A percentile compares a stretch with the other conserved stretches of the same genome.
Evolutionary conservation across 2,113 vertebrate species (phyloP).

Genomic region (Corythaixoides concolor): DNA sequence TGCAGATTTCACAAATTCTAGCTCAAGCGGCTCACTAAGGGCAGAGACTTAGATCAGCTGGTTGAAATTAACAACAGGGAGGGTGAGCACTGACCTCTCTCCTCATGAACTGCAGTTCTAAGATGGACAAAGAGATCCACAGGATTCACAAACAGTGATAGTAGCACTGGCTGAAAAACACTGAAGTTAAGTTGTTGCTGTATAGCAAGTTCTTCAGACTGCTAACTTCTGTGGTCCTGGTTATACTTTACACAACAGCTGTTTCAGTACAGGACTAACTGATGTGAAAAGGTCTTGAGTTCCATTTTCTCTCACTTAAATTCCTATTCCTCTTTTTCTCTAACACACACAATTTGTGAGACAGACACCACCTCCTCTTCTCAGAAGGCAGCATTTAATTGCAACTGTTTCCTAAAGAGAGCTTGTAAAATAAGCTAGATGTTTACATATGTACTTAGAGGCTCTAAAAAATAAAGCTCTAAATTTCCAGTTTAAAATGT

Average conservation of each 20-base stretch:
- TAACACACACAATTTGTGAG: not conserved
- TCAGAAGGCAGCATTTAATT: not conserved
- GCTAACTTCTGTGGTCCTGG: not conserved
- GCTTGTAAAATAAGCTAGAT: not conserved
- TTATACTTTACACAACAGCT: not conserved
- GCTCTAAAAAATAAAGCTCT: not conserved
- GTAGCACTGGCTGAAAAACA: not conserved
- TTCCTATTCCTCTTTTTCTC: not conserved
- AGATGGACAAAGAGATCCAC: not conserved
- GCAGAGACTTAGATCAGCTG: not conserved
- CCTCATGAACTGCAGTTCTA: not conserved
- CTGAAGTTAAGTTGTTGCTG: not conserved
- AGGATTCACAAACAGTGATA: not conserved
- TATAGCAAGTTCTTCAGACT: not conserved
- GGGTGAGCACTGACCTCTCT: not conserved
- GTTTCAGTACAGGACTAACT: not conserved
- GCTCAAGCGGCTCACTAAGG: not conserved
- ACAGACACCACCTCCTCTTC: not conserved
- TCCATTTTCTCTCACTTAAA: not conserved
- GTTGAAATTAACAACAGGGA: not conserved
- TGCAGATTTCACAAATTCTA: not conserved
- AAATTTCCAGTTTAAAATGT: not conserved
- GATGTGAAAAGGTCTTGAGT: fast-evolving
- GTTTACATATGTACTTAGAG: not conserved
- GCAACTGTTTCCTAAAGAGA: not conserved